Percentiles rank a stretch among this genome's conserved stretches.
phyloP scores from a whole-genome alignment of 1,140 invertebrate genomes.

The Ceratina australensis region DNA sequence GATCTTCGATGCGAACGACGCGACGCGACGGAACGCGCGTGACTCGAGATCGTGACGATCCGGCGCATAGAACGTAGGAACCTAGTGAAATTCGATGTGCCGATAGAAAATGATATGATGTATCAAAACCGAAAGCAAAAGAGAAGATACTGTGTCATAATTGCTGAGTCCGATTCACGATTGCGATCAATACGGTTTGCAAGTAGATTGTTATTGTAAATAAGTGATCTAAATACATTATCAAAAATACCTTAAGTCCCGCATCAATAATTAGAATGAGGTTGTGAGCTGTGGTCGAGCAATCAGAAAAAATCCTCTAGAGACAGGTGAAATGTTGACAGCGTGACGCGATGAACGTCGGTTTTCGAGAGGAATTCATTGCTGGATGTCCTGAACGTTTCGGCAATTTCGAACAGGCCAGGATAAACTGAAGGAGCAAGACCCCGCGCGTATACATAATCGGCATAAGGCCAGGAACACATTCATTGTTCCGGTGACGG shows the following conservation, averaged over 20 bases:
- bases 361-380: background rate
- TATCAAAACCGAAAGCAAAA: too few relatives aligned
- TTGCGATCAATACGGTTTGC: too few relatives aligned
- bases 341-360: too few relatives aligned
- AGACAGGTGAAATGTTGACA: background rate
- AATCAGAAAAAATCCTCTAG: background rate
- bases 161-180: too few relatives aligned
- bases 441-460: background rate
- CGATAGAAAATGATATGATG: too few relatives aligned
- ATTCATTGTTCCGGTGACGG: conserved; percentile 23
- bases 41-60: conserved; percentile 4
- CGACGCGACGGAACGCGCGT: background rate
- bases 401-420: conserved; percentile 4
- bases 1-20: background rate
- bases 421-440: background rate
- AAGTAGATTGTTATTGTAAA: too few relatives aligned
- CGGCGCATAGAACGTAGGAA: background rate
- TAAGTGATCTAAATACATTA: too few relatives aligned
- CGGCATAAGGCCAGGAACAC: conserved; percentile 27
- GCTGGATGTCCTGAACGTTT: conserved; percentile 5
- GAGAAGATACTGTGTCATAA: too few relatives aligned
- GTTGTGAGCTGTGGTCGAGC: background rate
- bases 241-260: too few relatives aligned
- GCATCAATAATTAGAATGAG: too few relatives aligned
- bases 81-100: too few relatives aligned